Percentiles rank a stretch among this genome's conserved stretches.
Conservation (phyloP, 1,140 invertebrate species). For the Hypothenemus hampei region DNA sequence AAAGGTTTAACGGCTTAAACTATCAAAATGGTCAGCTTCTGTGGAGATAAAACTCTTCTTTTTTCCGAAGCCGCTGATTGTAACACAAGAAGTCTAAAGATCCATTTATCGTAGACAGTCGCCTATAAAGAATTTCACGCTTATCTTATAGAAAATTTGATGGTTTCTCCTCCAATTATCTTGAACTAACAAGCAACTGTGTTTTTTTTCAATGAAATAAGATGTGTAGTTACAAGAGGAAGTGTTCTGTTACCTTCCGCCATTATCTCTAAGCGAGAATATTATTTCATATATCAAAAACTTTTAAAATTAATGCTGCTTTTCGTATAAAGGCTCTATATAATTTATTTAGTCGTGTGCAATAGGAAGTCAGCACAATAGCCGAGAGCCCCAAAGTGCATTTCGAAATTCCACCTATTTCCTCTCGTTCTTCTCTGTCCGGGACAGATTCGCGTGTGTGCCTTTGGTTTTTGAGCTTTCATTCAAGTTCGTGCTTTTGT, state of each 20-base stretch:
- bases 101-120: constrained; percentile 5
- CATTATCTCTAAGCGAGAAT: not conserved
- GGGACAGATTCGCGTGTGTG: constrained; percentile 13
- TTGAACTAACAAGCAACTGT: constrained; percentile 9
- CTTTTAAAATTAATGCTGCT: not conserved
- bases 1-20: constrained; percentile 1
- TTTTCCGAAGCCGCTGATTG: constrained; percentile 7
- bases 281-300: constrained; percentile 2
- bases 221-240: no score
- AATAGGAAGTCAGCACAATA: constrained; percentile 21
- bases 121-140: constrained; percentile 10
- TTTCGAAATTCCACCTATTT: constrained; percentile 29
- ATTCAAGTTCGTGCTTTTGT: constrained; percentile 22
- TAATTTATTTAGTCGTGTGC: constrained; percentile 21
- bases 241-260: not conserved
- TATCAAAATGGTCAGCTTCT: constrained; percentile 8
- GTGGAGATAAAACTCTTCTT: constrained; percentile 12
- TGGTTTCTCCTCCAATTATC: constrained; percentile 8
- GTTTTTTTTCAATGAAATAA: no score
- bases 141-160: constrained; percentile 1
- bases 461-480: constrained; percentile 15
- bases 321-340: constrained; percentile 9
- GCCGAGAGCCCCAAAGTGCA: constrained; percentile 23
- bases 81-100: constrained; percentile 1
- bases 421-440: no score